Evolutionary conservation across 2,113 vertebrate genomes (phyloP).

Genomic region (Anthoscopus minutus): DNA sequence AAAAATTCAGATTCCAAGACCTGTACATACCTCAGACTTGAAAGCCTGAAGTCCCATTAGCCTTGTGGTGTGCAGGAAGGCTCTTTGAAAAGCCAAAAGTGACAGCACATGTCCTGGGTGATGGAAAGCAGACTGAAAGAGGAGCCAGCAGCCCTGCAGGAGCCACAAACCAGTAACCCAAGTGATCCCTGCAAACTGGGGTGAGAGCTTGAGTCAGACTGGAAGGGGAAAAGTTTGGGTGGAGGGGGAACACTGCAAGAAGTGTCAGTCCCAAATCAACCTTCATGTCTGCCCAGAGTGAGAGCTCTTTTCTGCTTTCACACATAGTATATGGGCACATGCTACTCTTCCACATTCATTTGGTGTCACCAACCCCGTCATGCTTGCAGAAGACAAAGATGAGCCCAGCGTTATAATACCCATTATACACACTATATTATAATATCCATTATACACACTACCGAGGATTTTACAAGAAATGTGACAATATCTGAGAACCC

Average conservation of each 20-base stretch:
- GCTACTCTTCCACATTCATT: neutral
- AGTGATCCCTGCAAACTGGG: neutral
- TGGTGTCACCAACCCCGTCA: neutral
- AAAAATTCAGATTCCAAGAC: neutral
- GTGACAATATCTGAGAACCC: neutral
- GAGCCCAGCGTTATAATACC: neutral
- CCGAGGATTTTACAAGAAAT: neutral
- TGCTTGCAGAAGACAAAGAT: neutral
- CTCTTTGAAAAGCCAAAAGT: neutral
- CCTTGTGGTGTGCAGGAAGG: neutral
- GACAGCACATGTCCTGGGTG: neutral
- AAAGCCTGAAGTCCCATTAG: neutral
- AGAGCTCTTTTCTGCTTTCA: neutral
- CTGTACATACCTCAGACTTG: neutral
- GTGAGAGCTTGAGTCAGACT: neutral
- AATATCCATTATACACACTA: neutral
- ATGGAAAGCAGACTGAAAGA: neutral
- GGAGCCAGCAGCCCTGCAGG: neutral
- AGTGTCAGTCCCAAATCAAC: neutral
- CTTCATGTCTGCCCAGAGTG: neutral
- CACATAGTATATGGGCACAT: neutral
- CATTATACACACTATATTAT: neutral
- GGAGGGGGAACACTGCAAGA: neutral
- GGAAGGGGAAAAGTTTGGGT: neutral
- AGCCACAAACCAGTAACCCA: neutral